Evolutionary conservation across 2,113 vertebrate species (phyloP).

Genomic region (Oenanthe oenanthe): DNA sequence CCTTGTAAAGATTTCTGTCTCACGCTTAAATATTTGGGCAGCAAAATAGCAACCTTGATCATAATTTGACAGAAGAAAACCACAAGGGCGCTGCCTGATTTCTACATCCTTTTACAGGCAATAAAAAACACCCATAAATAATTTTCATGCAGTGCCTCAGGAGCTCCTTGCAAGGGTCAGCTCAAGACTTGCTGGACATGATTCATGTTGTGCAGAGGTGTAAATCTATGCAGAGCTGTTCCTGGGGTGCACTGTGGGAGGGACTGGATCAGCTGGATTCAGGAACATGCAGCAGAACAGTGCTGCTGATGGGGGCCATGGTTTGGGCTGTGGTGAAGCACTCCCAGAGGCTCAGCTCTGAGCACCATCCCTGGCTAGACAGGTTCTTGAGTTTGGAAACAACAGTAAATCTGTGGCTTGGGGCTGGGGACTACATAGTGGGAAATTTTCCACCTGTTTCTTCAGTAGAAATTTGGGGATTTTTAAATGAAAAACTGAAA

Average conservation of each 20-base stretch:
- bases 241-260: not conserved
- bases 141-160: not conserved
- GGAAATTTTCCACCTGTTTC: not conserved
- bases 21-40: constrained; percentile 35
- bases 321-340: not conserved
- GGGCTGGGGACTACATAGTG: accelerated
- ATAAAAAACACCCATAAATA: constrained; percentile 50
- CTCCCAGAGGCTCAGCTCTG: not conserved
- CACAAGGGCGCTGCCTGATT: not conserved
- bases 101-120: constrained; percentile 39
- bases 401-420: not conserved
- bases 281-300: not conserved
- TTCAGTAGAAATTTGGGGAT: not conserved
- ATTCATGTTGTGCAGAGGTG: not conserved
- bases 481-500: not conserved
- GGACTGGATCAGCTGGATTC: not conserved
- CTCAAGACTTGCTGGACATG: not conserved
- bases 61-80: constrained; percentile 50
- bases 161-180: constrained; percentile 7
- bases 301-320: accelerated
- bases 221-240: not conserved
- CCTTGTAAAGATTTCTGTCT: constrained; percentile 47
- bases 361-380: not conserved
- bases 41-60: constrained; percentile 30
- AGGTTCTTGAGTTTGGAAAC: not conserved